Evolutionary conservation across 2,113 vertebrate species (phyloP), one percentile per base, ranked within the genome.

Genomic region (Chaetodon auriga): DNA sequence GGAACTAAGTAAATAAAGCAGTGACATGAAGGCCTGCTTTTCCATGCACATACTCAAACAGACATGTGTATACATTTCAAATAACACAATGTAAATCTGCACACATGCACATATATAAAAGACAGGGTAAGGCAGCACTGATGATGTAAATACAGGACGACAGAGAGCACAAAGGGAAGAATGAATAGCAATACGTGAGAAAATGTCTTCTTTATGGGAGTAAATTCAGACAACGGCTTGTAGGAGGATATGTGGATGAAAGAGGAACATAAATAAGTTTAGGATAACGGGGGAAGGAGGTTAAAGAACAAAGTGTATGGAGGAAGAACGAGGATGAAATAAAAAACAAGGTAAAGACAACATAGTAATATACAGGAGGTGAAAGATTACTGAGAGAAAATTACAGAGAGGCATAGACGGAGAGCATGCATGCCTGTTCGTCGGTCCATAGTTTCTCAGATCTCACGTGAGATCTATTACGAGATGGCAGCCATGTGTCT

Each of bases 401-500:
- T 90, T 90, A 90, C 66, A 89, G 86, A 80, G 75, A 61, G 70
- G 68, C 35, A 12, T 68, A 68, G 46, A 88, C 66, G 57, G 45
- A 81, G 66, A 62, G 58, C 78, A 70, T 53, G 53, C 76, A 86
- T 63, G 85, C 82, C 78, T 55, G 19, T 77, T 83, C 82, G 70
- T 68, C 60, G 41, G 0, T 81, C 61, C 71, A 69, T 51, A 35
- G 36, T 68, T 65, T 79, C 82, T 85, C 78, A 87, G 87, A 92
- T 92, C 91, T 92, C 91, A 93, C 86, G 87, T 91, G 92, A 93
- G 88, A 93, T 87, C 88, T 90, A 87, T 92, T 91, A 89, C 48
- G 54, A 86, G 87, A 93, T 88, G 92, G 90, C 89, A 90, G 87
- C 87, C 91, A 93, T 93, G 91, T 93, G 93, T 92, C 90, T 80